These are phyloP conservation scores for Amphipoea lucens DNA, from an alignment of 2,888 invertebrate genomes.

Conservation along the genomic window DNA sequence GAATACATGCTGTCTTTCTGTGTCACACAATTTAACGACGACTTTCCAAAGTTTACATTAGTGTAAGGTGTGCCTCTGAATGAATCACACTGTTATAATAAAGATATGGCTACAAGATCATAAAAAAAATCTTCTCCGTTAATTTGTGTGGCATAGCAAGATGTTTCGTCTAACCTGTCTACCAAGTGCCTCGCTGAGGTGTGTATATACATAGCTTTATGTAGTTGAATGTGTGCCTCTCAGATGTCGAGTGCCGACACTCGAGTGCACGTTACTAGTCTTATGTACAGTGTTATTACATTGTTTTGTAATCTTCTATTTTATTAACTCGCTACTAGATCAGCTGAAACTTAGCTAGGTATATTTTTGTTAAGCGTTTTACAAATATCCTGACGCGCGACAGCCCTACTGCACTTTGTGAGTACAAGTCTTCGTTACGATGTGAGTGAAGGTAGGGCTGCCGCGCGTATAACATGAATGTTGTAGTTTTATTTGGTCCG, in stretches of 20 bases:
- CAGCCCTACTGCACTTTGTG: constrained; percentile 40
- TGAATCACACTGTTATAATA: not conserved
- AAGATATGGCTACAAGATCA: not conserved
- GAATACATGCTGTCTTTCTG: constrained; percentile 43
- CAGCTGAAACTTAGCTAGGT: constrained; percentile 81
- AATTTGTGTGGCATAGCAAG: constrained; percentile 31
- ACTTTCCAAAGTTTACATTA: not conserved
- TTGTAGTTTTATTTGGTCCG: constrained; percentile 59
- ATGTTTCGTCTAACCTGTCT: constrained; percentile 63
- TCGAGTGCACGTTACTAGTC: constrained; percentile 73
- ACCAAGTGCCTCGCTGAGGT: constrained; percentile 85
- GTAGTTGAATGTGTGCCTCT: constrained; percentile 85
- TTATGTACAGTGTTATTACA: constrained; percentile 86
- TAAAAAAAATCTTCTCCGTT: not conserved
- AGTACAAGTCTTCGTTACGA: constrained; percentile 6
- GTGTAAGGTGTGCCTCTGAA: not conserved
- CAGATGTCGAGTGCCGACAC: constrained; percentile 29
- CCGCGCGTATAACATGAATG: constrained; percentile 49
- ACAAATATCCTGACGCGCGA: constrained; percentile 64
- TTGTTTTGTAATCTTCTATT: constrained; percentile 86
- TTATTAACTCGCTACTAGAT: constrained; percentile 78
- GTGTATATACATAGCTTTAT: constrained; percentile 85
- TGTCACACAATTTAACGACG: constrained; percentile 37
- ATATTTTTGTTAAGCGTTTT: constrained; percentile 87
- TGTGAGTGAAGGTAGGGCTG: constrained; percentile 36